phyloP scores from a whole-genome alignment of 2,797 vertebrate genomes.

The Potorous gilbertii region DNA sequence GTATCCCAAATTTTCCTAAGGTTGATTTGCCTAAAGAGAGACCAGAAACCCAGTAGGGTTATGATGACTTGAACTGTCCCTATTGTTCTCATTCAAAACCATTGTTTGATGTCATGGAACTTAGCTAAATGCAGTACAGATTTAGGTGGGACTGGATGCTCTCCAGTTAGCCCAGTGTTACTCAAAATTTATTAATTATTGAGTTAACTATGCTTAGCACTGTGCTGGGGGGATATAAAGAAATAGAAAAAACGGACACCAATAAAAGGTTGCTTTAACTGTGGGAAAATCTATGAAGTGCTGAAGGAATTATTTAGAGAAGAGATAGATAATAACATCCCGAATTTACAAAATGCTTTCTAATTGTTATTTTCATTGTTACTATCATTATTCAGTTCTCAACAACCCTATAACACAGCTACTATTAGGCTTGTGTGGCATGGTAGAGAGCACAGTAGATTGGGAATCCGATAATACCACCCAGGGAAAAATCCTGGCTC shows the following conservation, averaged over 20 bases:
- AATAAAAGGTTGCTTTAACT: background rate
- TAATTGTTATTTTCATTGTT: background rate
- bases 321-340: background rate
- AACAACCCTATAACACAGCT: background rate
- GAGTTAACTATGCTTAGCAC: background rate
- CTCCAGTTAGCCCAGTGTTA: background rate
- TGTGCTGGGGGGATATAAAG: background rate
- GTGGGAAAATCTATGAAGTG: background rate
- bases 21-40: background rate
- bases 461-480: background rate
- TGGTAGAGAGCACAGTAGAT: background rate
- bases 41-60: background rate
- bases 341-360: background rate
- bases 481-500: background rate
- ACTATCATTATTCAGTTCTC: background rate
- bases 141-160: background rate
- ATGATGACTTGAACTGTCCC: background rate
- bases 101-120: background rate
- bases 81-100: background rate
- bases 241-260: background rate
- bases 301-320: background rate
- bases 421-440: background rate
- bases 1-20: background rate
- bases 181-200: background rate
- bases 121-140: background rate